These are phyloP conservation scores for Antechinus stuartii DNA, from an alignment of 2,113 vertebrate species.

Conservation along the genomic window DNA sequence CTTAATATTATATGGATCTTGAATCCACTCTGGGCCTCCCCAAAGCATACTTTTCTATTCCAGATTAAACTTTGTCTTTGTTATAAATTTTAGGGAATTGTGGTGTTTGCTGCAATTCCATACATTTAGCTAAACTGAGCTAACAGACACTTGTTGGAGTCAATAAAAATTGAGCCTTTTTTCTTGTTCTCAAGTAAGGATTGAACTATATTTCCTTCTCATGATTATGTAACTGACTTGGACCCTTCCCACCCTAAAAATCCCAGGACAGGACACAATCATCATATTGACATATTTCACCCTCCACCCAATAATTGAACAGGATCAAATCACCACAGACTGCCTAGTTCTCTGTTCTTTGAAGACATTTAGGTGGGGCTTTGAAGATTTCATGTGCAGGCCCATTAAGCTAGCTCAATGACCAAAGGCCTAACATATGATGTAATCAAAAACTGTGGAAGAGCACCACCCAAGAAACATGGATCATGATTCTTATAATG, in stretches of 20 bases:
- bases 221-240: not conserved
- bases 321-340: not conserved
- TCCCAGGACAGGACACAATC: not conserved
- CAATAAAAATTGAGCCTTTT: not conserved
- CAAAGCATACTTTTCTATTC: conserved; percentile 3
- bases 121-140: not conserved
- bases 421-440: not conserved
- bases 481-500: conserved; percentile 27
- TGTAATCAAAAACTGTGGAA: not conserved
- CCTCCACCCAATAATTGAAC: not conserved
- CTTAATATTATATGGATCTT: not conserved
- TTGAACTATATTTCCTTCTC: not conserved
- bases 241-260: not conserved
- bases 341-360: conserved; percentile 10
- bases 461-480: not conserved
- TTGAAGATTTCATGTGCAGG: not conserved
- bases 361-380: not conserved
- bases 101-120: not conserved
- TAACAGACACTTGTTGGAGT: not conserved
- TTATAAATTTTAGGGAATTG: not conserved
- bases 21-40: not conserved
- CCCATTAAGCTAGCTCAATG: not conserved
- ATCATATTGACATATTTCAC: not conserved
- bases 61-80: not conserved
- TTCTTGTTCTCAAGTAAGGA: not conserved